phyloP scores from a whole-genome alignment of 2,888 invertebrate species.

The Diaperis boleti region DNA sequence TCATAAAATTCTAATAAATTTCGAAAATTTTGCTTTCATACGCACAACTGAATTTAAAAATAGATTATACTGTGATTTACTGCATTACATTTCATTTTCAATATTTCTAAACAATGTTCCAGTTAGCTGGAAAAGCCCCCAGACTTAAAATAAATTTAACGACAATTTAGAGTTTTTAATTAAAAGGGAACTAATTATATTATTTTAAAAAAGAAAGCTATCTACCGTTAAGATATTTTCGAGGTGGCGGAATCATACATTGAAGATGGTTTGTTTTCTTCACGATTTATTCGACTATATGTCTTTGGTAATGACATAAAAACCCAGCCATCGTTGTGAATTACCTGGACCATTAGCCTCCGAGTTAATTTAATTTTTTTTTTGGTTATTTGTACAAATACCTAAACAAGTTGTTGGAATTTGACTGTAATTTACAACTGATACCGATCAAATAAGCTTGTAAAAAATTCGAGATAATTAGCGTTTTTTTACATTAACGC shows the following conservation, averaged over 20 bases:
- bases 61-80: background rate
- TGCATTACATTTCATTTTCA: too few relatives aligned
- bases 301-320: background rate
- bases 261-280: background rate
- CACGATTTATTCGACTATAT: background rate
- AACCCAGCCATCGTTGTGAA: background rate
- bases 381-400: background rate
- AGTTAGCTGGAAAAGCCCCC: too few relatives aligned
- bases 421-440: background rate
- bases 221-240: too few relatives aligned
- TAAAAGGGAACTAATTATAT: too few relatives aligned
- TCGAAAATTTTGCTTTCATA: background rate
- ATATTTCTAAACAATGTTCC: too few relatives aligned
- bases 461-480: too few relatives aligned
- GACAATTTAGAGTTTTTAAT: too few relatives aligned
- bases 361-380: slow-evolving; percentile 2
- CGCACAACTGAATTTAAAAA: slow-evolving; percentile 1
- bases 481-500: too few relatives aligned
- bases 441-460: too few relatives aligned
- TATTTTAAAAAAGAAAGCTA: too few relatives aligned
- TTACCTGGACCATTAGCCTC: background rate
- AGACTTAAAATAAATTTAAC: too few relatives aligned
- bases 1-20: background rate
- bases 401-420: background rate
- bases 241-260: too few relatives aligned